Percentiles rank a stretch among this genome's conserved stretches.
These are phyloP conservation scores for Sarcophaga variegata DNA, from an alignment of 2,888 invertebrate genomes.

Conservation along the genomic window DNA sequence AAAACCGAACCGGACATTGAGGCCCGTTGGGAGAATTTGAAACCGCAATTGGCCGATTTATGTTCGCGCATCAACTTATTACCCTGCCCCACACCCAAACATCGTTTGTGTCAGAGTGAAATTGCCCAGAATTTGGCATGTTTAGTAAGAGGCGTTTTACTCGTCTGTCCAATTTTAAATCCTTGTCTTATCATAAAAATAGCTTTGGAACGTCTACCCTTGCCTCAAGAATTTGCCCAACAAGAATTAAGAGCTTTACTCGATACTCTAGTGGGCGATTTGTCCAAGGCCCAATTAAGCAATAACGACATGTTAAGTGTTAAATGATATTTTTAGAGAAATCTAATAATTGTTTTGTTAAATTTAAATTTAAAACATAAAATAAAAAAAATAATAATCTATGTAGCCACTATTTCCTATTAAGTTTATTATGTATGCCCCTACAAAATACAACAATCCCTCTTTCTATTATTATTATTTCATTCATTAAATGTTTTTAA, in stretches of 20 bases:
- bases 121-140: slow-evolving; percentile 81
- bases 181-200: slow-evolving; percentile 79
- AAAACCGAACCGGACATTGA: slow-evolving; percentile 79
- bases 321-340: slow-evolving; percentile 56
- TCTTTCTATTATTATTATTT: no score
- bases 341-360: slow-evolving; percentile 10
- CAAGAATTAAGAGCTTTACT: slow-evolving; percentile 78
- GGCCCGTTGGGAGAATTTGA: slow-evolving; percentile 80
- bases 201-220: slow-evolving; percentile 80
- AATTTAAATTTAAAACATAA: slow-evolving; percentile 15
- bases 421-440: no score
- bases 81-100: slow-evolving; percentile 81
- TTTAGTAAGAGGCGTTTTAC: slow-evolving; percentile 80
- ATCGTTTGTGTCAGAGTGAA: slow-evolving; percentile 82
- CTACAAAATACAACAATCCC: no score
- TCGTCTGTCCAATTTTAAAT: slow-evolving; percentile 79
- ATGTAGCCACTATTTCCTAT: no score
- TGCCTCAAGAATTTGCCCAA: slow-evolving; percentile 81
- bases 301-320: slow-evolving; percentile 56
- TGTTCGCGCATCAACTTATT: slow-evolving; percentile 81
- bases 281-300: slow-evolving; percentile 73
- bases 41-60: slow-evolving; percentile 80
- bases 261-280: slow-evolving; percentile 76
- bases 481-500: no score
- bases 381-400: background rate